Evolutionary conservation across 2,888 invertebrate species (phyloP).

Genomic region (Cataglyphis altisquamis): DNA sequence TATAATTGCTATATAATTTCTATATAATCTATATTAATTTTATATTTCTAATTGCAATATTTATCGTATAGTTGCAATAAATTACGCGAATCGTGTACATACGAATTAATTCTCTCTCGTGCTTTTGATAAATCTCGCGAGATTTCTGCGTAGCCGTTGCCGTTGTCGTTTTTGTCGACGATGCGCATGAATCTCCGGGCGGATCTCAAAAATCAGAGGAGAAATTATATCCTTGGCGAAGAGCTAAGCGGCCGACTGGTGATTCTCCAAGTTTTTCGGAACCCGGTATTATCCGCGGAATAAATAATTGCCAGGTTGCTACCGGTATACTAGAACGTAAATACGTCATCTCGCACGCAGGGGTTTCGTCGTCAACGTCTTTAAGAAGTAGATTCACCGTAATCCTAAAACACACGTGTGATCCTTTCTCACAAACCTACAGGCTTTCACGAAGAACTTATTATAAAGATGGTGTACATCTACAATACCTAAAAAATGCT

Average conservation of each 20-base stretch:
- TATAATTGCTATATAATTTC: too few species aligned
- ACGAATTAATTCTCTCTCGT: background rate
- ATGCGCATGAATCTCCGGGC: background rate
- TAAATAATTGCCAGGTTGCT: constrained; percentile 66
- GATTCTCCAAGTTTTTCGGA: constrained; percentile 70
- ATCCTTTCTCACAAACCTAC: background rate
- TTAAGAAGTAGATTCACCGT: background rate
- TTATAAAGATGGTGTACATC: too few species aligned
- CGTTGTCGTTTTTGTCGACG: background rate
- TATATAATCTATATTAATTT: background rate
- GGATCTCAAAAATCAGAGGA: constrained; percentile 54
- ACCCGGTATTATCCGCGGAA: constrained; percentile 66
- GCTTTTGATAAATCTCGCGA: background rate
- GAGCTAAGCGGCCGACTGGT: constrained; percentile 66
- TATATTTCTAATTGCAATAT: background rate
- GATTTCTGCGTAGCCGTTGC: background rate
- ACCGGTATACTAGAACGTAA: constrained; percentile 12
- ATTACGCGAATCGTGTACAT: background rate
- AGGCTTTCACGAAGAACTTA: too few species aligned
- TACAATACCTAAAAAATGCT: background rate
- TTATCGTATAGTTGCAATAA: background rate
- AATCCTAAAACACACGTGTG: background rate
- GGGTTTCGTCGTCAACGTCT: background rate
- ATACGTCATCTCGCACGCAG: constrained; percentile 5
- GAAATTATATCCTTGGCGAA: constrained; percentile 64